Conservation (phyloP, 2,888 invertebrate genomes). For the Euplexia lucipara region DNA sequence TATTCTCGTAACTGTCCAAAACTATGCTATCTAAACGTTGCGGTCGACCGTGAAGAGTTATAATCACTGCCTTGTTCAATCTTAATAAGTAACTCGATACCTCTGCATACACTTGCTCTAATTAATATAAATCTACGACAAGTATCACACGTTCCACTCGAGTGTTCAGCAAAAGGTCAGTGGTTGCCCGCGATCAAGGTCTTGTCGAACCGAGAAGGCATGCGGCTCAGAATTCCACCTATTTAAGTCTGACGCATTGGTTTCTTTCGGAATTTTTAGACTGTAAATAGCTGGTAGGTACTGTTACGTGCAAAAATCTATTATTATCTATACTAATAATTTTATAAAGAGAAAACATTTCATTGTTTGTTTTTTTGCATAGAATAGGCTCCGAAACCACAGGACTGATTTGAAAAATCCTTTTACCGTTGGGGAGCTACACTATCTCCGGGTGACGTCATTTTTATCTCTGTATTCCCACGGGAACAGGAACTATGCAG, state of each 20-base stretch:
- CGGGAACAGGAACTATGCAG: too few species aligned
- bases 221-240: conserved; percentile 62
- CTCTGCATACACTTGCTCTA: conserved; percentile 48
- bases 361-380: too few species aligned
- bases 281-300: conserved; percentile 34
- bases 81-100: conserved; percentile 35
- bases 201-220: conserved; percentile 61
- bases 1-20: conserved; percentile 6
- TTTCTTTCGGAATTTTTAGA: conserved; percentile 47
- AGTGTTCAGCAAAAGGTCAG: conserved; percentile 75
- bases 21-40: conserved; percentile 13
- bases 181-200: conserved; percentile 80
- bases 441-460: too few species aligned
- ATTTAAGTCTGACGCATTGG: conserved; percentile 54
- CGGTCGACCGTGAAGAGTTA: conserved; percentile 19
- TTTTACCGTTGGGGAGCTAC: too few species aligned
- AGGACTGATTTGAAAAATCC: too few species aligned
- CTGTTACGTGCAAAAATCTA: conserved; percentile 3
- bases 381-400: too few species aligned
- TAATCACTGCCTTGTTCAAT: conserved; percentile 35
- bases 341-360: too few species aligned
- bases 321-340: too few species aligned
- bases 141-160: conserved; percentile 54
- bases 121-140: conserved; percentile 49
- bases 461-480: too few species aligned